phyloP scores from a whole-genome alignment of 2,113 vertebrate species.

The Boleophthalmus pectinirostris region DNA sequence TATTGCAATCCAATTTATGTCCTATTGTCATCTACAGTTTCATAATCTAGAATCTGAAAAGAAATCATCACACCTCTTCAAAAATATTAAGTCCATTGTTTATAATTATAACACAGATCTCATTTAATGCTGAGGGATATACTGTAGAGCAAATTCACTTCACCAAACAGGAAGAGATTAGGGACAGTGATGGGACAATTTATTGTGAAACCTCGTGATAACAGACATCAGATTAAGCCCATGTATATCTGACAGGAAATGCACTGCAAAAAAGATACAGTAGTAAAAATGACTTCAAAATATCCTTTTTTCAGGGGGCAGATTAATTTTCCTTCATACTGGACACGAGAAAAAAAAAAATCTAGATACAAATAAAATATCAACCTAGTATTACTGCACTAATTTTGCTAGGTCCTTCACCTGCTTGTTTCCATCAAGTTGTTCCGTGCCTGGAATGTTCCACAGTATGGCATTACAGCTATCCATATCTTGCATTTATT shows the following conservation, averaged over 20 bases:
- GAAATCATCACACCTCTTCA: neutral
- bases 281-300: neutral
- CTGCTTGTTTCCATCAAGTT: too few relatives aligned
- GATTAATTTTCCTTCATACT: too few relatives aligned
- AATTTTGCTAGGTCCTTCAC: too few relatives aligned
- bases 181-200: slow-evolving; percentile 18
- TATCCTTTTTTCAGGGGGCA: too few relatives aligned
- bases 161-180: slow-evolving; percentile 50
- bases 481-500: too few relatives aligned
- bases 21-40: neutral
- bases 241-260: slow-evolving; percentile 49
- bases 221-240: slow-evolving; percentile 46
- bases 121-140: neutral
- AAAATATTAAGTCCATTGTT: neutral
- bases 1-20: neutral
- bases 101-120: neutral
- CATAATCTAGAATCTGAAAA: neutral
- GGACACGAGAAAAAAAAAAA: too few relatives aligned
- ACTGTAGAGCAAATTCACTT: slow-evolving; percentile 5
- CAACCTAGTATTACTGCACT: too few relatives aligned
- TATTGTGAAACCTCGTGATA: slow-evolving; percentile 29
- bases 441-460: too few relatives aligned
- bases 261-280: neutral
- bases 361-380: too few relatives aligned
- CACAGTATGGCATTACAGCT: too few relatives aligned